Evolutionary conservation across 2,113 vertebrate species (phyloP), one percentile per base, ranked within the genome.

Genomic region (Casuarius casuarius): DNA sequence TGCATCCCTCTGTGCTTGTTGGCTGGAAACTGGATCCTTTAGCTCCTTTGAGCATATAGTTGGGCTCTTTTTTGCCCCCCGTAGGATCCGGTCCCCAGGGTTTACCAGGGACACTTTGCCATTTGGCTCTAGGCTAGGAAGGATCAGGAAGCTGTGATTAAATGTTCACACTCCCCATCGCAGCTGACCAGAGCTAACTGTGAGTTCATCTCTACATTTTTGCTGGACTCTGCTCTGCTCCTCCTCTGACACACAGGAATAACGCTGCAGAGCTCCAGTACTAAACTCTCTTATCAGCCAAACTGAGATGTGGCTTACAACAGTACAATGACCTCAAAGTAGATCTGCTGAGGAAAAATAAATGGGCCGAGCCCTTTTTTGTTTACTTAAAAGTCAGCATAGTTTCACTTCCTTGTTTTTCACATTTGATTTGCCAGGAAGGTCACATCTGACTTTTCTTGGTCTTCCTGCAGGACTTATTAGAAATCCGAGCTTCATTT

Each of bases 331-430:
- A 95, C 91, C 84, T 94, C 87, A 90, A 71, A 91, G 51, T 82
- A 8, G 70, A 79, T 73, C 67, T 87, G 78, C 89, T 62, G 82
- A 77, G 82, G 78, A 54, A 95, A 96, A 90, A 76, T 66, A 90
- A 95, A 74, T 3, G 63, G 77, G 87, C 85, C 71, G 75, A 80
- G 82, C 78, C 84, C 38, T 59, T 87, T 91, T 68, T 72, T 91
- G 12, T 87, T 96, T 97, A 93, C 96, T 90, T 70, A 76, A 82
- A 89, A 91, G 67, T 78, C 66, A 85, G 52, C 44, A 71, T 23
- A 7, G 20, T 19, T 17, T 38, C 59, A 67, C 59, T 94, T 95
- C 89, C 84, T 89, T 87, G 84, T 93, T 95, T 92, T 92, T 87
- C 74, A 59, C 74, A 85, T 91, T 92, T 82, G 10, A 65, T 76